Conservation (phyloP, 2,797 vertebrate genomes). For the Liasis olivaceus region DNA sequence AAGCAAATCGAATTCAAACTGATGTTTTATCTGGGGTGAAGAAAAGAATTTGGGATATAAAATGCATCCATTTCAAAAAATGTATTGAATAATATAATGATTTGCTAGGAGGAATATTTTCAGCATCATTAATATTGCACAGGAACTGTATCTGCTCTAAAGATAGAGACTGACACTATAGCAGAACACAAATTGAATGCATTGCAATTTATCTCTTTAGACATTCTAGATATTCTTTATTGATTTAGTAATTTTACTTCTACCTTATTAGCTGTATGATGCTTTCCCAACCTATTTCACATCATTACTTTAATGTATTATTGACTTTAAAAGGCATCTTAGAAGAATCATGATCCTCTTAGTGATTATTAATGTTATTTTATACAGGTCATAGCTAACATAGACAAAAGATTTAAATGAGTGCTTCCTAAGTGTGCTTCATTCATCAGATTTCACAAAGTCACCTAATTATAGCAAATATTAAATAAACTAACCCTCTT, state of each 20-base stretch:
- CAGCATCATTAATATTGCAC: slow-evolving; percentile 32
- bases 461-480: not conserved
- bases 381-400: not conserved
- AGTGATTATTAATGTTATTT: not conserved
- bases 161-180: not conserved
- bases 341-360: not conserved
- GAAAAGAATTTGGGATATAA: slow-evolving; percentile 28
- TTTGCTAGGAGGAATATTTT: slow-evolving; percentile 36
- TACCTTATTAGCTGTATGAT: slow-evolving; percentile 17
- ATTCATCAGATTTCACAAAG: not conserved
- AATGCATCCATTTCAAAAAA: slow-evolving; percentile 45
- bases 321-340: not conserved
- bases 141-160: not conserved
- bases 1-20: slow-evolving; percentile 64
- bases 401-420: not conserved
- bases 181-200: not conserved
- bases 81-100: slow-evolving; percentile 29
- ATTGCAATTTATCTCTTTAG: not conserved
- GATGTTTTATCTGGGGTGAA: slow-evolving; percentile 47
- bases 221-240: not conserved
- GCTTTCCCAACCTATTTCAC: slow-evolving; percentile 9
- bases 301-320: not conserved
- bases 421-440: not conserved
- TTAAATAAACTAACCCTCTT: slow-evolving; percentile 17
- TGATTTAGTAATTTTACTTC: slow-evolving; percentile 27